Evolutionary conservation across 2,113 vertebrate species (phyloP).

Genomic region (Motacilla alba): DNA sequence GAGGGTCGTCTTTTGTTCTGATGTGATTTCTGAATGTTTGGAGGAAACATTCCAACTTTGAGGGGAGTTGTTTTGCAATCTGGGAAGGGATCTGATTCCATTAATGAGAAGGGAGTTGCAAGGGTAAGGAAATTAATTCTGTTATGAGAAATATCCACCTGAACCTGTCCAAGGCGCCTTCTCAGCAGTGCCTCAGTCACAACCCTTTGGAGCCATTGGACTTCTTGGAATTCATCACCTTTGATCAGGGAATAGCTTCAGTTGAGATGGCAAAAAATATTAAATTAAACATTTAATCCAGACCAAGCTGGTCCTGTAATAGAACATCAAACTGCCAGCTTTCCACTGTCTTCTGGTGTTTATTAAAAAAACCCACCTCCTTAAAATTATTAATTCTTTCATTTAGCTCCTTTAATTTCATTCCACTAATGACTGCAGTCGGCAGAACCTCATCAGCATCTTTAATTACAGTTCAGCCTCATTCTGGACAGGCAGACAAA

Average conservation of each 20-base stretch:
- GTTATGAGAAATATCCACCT: background rate
- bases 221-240: background rate
- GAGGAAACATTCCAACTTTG: background rate
- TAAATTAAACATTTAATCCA: background rate
- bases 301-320: background rate
- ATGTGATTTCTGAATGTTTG: background rate
- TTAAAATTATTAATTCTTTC: background rate
- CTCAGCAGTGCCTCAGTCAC: background rate
- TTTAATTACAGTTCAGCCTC: conserved; percentile 1
- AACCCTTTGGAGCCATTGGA: background rate
- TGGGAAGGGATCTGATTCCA: background rate
- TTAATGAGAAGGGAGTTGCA: background rate
- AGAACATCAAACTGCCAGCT: background rate
- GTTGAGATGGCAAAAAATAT: background rate
- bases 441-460: background rate
- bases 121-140: background rate
- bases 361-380: background rate
- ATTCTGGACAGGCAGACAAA: background rate
- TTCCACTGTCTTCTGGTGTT: background rate
- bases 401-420: conserved; percentile 12
- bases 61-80: accelerated
- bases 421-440: background rate
- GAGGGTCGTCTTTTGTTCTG: background rate
- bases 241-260: background rate
- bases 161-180: background rate